Base-by-base conservation (phyloP, 2,113 vertebrate species). In the Oophaga pumilio region DNA sequence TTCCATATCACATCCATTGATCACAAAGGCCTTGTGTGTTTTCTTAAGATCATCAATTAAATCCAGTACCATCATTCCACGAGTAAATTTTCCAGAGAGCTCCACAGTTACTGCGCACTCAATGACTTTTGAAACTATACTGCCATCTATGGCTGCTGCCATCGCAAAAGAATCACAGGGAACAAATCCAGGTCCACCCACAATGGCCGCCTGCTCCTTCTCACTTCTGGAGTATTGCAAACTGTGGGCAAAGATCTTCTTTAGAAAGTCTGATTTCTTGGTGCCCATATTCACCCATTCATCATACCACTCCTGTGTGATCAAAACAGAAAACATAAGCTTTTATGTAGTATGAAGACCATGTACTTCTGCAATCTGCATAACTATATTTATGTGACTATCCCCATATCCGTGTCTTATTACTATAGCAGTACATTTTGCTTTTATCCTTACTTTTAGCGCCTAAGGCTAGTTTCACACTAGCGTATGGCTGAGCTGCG, bases 161-260 rank as follows among this genome's bases (percentile, higher is more conserved):
- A 95, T 90, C 13, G 94, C 95, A 26, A 95, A 97, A 0, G 94
- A 95, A 89, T 97, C 95, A 8, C 95, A 95, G 71, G 94, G 94
- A 57, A 95, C 18, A 7, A 95, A 94, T 14, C 94, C 95, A 0
- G 86, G 15, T n/a, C 92, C 91, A 1, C 6, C 85, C 0, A 92
- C 89, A n/a, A 88, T 33, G 78, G 93, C 90, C 1, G 92, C 94
- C 57, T 89, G 8, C 0, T 84, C 13, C 52, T 79, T 87, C 13
- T 92, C 88, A 6, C 43, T 85, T 12, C n/a, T 49, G 0, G 89
- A 86, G 0, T 15, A 62, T n/a, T 93, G 43, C 0, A 94, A 91
- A 89, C 92, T 93, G 89, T 95, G 82, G 9, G 76, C 84, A 88
- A 91, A 94, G 90, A 96, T 95, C 87, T 53, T 90, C 1, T 88